phyloP scores from a whole-genome alignment of 2,797 vertebrate genomes.

The Karalla daura region DNA sequence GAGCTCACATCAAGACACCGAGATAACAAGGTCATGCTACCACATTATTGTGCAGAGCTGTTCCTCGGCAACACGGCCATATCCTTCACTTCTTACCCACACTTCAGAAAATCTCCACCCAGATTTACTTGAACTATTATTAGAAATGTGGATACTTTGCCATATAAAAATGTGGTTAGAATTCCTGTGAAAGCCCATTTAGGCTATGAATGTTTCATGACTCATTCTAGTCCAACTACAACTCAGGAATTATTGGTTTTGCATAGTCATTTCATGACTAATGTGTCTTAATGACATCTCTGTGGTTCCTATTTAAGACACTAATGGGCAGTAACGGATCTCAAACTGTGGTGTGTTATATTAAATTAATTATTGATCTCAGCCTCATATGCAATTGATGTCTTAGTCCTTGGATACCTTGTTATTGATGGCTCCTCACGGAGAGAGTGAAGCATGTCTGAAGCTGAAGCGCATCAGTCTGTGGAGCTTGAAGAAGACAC shows the following conservation, averaged over 20 bases:
- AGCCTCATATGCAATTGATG: conserved; percentile 59
- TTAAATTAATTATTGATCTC: conserved; percentile 80
- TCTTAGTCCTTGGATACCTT: conserved; percentile 62
- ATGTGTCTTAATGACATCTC: conserved; percentile 69
- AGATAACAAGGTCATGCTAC: conserved; percentile 67
- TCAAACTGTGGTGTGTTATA: conserved; percentile 67
- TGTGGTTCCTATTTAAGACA: conserved; percentile 60
- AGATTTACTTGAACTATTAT: conserved; percentile 15
- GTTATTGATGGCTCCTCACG: conserved; percentile 52
- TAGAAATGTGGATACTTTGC: conserved; percentile 18
- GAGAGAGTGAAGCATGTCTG: conserved; percentile 28
- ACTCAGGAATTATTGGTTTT: conserved; percentile 57
- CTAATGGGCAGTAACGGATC: conserved; percentile 75
- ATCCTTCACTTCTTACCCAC: conserved; percentile 16
- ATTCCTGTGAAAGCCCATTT: conserved; percentile 36
- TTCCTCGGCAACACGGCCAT: conserved; percentile 30
- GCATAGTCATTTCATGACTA: conserved; percentile 57
- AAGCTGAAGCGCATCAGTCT: conserved; percentile 12
- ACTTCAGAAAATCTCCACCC: conserved; percentile 15
- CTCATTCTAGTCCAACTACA: conserved; percentile 32
- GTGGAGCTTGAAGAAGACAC: background rate
- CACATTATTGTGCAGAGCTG: conserved; percentile 45
- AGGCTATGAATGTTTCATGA: conserved; percentile 57
- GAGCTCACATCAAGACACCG: conserved; percentile 37
- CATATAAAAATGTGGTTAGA: background rate